Evolutionary conservation across 2,113 vertebrate genomes (phyloP).

Genomic region (Myiozetetes cayanensis): DNA sequence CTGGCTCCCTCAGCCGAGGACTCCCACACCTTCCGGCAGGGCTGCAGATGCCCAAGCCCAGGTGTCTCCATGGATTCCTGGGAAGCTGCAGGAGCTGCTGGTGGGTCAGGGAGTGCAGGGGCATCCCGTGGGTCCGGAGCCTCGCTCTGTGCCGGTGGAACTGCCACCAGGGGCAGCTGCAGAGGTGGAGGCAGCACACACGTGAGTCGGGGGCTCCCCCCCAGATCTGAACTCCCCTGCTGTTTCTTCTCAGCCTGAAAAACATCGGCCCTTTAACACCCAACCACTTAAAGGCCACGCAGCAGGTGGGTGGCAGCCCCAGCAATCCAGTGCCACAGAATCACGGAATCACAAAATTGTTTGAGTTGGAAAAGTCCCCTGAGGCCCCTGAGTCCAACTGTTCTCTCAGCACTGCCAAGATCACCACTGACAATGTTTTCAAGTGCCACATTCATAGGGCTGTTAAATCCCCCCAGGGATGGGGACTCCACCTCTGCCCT

Average conservation of each 20-base stretch:
- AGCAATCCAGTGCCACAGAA: background rate
- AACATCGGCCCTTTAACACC: background rate
- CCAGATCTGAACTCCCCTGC: background rate
- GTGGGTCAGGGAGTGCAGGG: no score
- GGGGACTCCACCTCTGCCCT: background rate
- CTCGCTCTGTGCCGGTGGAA: no score
- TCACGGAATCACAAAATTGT: background rate
- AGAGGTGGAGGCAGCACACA: background rate
- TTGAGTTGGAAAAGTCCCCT: background rate
- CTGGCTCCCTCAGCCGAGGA: background rate
- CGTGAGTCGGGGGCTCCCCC: background rate
- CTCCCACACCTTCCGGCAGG: background rate
- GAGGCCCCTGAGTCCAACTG: background rate
- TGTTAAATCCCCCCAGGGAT: no score
- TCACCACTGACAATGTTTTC: background rate
- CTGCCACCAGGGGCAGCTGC: background rate
- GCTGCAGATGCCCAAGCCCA: background rate
- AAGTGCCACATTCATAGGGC: background rate
- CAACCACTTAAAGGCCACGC: no score
- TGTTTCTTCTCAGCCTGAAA: background rate
- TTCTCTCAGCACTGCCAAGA: background rate
- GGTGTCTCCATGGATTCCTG: background rate
- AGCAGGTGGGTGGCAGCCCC: background rate
- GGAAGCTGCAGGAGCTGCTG: background rate
- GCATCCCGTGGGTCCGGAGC: background rate